A percentile compares a stretch with the other conserved stretches of the same genome.
Conservation (phyloP, 2,113 vertebrate genomes). For the Acrocephalus arundinaceus region DNA sequence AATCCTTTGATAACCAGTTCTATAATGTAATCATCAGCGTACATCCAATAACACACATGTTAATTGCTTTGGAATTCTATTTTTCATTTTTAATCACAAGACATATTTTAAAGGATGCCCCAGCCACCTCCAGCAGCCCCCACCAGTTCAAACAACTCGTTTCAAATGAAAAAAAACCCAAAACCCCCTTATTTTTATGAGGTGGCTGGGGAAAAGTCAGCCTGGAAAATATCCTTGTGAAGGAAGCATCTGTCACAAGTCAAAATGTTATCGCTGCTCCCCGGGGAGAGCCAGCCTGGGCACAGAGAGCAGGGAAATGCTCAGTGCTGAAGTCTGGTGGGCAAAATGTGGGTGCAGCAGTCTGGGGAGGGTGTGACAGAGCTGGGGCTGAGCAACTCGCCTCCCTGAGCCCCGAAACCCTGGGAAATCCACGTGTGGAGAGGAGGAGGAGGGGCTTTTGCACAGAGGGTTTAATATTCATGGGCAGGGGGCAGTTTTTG, state of each 20-base stretch:
- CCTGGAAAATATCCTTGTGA: slow-evolving; percentile 48
- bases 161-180: neutral
- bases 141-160: neutral
- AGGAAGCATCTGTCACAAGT: slow-evolving; percentile 58
- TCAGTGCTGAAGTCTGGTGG: neutral
- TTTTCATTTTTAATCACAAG: slow-evolving; percentile 58
- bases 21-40: slow-evolving; percentile 60
- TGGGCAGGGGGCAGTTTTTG: neutral
- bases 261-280: neutral
- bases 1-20: slow-evolving; percentile 64
- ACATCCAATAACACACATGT: slow-evolving; percentile 51
- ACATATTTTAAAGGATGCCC: neutral
- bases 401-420: rapidly evolving
- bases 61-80: slow-evolving; percentile 53
- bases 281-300: neutral
- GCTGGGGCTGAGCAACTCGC: neutral
- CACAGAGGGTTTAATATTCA: neutral
- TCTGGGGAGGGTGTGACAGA: neutral
- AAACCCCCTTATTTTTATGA: neutral
- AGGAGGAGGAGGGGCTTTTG: neutral
- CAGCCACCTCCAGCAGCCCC: neutral
- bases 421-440: neutral
- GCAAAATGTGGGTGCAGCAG: neutral
- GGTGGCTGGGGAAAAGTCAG: slow-evolving; percentile 20
- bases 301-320: neutral